Conservation (phyloP, 64 coral and sea anemone species). For the Orbicella faveolata region DNA sequence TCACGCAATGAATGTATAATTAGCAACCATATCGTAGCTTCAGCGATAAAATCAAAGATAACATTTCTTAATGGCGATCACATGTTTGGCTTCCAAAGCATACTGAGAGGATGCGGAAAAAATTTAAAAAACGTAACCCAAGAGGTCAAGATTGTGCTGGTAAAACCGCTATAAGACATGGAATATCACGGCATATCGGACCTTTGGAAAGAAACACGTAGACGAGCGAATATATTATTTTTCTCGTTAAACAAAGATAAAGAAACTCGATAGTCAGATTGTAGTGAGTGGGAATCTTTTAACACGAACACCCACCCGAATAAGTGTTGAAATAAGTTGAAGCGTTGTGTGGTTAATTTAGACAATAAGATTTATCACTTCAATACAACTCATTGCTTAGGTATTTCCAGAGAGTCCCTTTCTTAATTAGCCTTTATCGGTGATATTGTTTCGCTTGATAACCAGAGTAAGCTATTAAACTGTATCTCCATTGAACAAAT, state of each 20-base stretch:
- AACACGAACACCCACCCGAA: neutral
- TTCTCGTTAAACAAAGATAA: neutral
- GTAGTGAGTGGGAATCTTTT: neutral
- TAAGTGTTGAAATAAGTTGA: neutral
- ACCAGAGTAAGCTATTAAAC: neutral
- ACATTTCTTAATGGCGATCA: too few relatives aligned
- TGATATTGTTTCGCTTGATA: too few relatives aligned
- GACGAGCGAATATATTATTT: neutral
- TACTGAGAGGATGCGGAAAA: too few relatives aligned
- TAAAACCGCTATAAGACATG: too few relatives aligned
- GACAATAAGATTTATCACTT: neutral
- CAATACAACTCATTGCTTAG: neutral
- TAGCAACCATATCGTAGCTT: too few relatives aligned
- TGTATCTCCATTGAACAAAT: neutral
- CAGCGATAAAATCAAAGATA: too few relatives aligned
- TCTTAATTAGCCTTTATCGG: too few relatives aligned
- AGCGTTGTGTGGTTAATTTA: neutral
- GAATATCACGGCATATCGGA: too few relatives aligned
- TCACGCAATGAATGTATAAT: too few relatives aligned
- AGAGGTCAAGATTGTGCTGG: too few relatives aligned
- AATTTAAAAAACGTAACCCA: too few relatives aligned
- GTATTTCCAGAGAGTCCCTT: neutral
- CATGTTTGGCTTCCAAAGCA: too few relatives aligned
- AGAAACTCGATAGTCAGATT: neutral
- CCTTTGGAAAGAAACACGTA: neutral